Base-by-base conservation (phyloP, 37 sponge, comb jelly and placozoan genomes). In the Aphrocallistes beatrix region DNA sequence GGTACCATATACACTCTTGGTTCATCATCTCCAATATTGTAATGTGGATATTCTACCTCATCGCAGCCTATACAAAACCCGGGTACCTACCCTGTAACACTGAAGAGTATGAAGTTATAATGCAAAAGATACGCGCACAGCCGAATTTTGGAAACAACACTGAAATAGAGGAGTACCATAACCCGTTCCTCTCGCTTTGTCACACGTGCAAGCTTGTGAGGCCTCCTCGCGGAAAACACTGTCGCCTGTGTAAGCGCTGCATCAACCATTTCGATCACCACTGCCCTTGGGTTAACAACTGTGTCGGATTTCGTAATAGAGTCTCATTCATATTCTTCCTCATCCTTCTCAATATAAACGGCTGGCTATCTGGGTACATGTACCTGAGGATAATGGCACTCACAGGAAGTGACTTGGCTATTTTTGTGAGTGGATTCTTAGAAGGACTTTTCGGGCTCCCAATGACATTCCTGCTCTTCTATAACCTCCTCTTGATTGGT, bases 211-310 rank as follows among this genome's bases (percentile, higher is more conserved):
- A 90, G 82, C 84, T 93, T 0, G 92, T 96, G 51, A 81, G 90
- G 38, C 94, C 94, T 0, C 83, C 92, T 37, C 38, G 96, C 10
- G 88, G 92, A 47, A 93, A 91, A 82, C 96, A 96, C 89, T 96
- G 96, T 50, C 87, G 93, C 0, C 82, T 86, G 82, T 96, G 96
- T 47, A 87, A 93, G 51, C 83, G 85, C 28, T 96, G 96, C 83
- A 92, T 96, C 50, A 89, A 92, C 81, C 92, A 87, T 34, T 91
- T 92, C 39, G 96, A 96, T 86, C 96, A 96, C 82, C 96, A 96
- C 83, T 96, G 96, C 82, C 90, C 86, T 69, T 96, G 94, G 94
- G 50, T 96, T 25, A 89, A 90, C 51, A 92, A 93, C 86, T 96
- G 96, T 81, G 87, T 96, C 39, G 96, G 96, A 0, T 83, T 81